A percentile compares a stretch with the other conserved stretches of the same genome.
phyloP scores from a whole-genome alignment of 2,797 vertebrate species.

The Enteromius paludinosus region DNA sequence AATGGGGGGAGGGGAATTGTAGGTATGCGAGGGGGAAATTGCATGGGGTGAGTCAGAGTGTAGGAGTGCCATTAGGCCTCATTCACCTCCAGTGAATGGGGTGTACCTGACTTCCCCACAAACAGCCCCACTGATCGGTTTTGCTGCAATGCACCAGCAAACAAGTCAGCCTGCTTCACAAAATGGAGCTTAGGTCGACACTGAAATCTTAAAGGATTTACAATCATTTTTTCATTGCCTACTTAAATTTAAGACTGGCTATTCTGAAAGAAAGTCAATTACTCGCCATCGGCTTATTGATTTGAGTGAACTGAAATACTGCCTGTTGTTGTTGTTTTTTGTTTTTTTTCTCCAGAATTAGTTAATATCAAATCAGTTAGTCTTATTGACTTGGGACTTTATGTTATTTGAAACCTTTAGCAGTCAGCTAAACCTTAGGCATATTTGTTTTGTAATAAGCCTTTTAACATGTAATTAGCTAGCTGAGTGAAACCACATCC shows the following conservation, averaged over 20 bases:
- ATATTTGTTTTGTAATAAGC: constrained; percentile 50
- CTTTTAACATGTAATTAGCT: constrained; percentile 49
- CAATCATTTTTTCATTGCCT: constrained; percentile 17
- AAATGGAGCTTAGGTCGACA: constrained; percentile 15
- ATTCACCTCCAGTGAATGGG: constrained; percentile 52
- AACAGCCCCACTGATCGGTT: constrained; percentile 34
- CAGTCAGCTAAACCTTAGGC: constrained; percentile 35
- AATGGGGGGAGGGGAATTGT: constrained; percentile 20
- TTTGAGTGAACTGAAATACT: constrained; percentile 6
- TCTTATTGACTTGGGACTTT: constrained; percentile 31
- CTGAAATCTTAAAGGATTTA: constrained; percentile 36
- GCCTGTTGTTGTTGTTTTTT: constrained; percentile 5
- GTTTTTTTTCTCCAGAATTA: not conserved
- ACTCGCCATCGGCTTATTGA: constrained; percentile 24
- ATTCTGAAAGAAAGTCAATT: constrained; percentile 42
- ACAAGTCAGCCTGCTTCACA: not conserved
- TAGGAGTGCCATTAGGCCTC: constrained; percentile 47
- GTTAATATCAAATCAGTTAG: constrained; percentile 39
- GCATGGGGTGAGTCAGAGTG: constrained; percentile 56
- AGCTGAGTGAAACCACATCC: constrained; percentile 5
- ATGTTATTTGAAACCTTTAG: constrained; percentile 45
- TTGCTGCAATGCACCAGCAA: constrained; percentile 48
- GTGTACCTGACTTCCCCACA: constrained; percentile 28
- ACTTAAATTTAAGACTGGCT: constrained; percentile 11
- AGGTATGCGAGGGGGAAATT: constrained; percentile 55